Evolutionary conservation across 2,797 vertebrate species (phyloP).

Genomic region (Holocentrus rufus): DNA sequence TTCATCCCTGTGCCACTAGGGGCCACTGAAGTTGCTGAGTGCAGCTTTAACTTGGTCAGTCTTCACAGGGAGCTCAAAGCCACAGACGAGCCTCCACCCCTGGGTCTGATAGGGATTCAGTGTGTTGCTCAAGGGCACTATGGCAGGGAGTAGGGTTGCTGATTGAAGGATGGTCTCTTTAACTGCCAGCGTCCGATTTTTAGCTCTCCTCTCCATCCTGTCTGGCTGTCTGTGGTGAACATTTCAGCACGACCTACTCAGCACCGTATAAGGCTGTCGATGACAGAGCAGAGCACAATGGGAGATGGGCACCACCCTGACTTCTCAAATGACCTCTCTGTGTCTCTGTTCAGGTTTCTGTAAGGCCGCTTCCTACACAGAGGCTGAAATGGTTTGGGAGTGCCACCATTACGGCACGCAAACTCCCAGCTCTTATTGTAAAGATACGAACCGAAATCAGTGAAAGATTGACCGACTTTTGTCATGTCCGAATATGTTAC

Average conservation of each 20-base stretch:
- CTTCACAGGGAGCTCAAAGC: no score
- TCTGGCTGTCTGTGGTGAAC: constrained; percentile 10
- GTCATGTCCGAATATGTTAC: background rate
- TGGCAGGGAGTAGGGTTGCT: no score
- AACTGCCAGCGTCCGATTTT: no score
- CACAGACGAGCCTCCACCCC: no score
- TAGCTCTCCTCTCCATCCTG: background rate
- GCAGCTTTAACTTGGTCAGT: no score
- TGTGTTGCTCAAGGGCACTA: no score
- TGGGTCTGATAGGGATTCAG: no score
- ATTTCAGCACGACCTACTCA: constrained; percentile 40
- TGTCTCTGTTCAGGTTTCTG: constrained; percentile 69
- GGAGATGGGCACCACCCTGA: constrained; percentile 54
- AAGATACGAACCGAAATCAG: background rate
- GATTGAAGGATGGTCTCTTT: no score
- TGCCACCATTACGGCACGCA: background rate
- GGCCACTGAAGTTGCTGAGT: background rate
- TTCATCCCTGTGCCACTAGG: background rate
- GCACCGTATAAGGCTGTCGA: constrained; percentile 47
- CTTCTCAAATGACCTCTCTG: constrained; percentile 65
- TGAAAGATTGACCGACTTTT: background rate
- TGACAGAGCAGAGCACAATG: constrained; percentile 73
- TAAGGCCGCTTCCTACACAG: constrained; percentile 10
- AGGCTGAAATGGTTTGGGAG: background rate
- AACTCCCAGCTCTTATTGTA: background rate